Percentiles rank a stretch among this genome's conserved stretches.
These are phyloP conservation scores for Acrocephalus kingi DNA, from an alignment of 2,113 vertebrate species.

Conservation along the genomic window DNA sequence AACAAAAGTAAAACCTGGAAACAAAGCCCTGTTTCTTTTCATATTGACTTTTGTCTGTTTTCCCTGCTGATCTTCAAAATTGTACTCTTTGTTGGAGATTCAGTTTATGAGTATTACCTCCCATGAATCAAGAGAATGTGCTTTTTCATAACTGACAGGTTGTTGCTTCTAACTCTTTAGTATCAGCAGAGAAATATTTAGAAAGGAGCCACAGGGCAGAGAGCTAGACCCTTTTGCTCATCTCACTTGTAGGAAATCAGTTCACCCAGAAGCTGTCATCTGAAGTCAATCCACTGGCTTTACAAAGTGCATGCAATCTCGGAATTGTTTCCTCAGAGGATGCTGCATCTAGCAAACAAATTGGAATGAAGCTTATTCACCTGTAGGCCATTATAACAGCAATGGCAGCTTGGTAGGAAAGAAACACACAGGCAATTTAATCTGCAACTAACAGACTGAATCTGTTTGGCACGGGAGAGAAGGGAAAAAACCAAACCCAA, in stretches of 20 bases:
- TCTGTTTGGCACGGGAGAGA: not conserved
- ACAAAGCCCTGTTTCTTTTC: not conserved
- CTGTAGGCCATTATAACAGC: constrained; percentile 17
- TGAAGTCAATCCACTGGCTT: constrained; percentile 23
- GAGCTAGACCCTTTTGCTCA: not conserved
- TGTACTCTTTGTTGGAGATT: not conserved
- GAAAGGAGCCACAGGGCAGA: not conserved
- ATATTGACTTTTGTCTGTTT: not conserved
- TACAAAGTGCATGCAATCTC: not conserved
- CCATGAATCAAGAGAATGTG: not conserved
- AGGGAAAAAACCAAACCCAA: not conserved
- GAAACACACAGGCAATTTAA: constrained; percentile 5
- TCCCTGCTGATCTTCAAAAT: not conserved
- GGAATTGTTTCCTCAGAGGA: constrained; percentile 7
- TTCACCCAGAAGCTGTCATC: not conserved
- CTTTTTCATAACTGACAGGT: not conserved
- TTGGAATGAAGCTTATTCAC: constrained; percentile 23
- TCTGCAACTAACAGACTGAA: not conserved
- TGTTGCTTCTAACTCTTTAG: not conserved
- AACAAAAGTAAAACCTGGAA: not conserved
- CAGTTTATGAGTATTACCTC: not conserved
- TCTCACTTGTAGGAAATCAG: not conserved
- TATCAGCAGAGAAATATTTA: constrained; percentile 8
- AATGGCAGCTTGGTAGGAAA: not conserved
- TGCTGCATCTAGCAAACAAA: constrained; percentile 16